Base-by-base conservation (phyloP, 1,140 invertebrate genomes). In the Ooceraea biroi region DNA sequence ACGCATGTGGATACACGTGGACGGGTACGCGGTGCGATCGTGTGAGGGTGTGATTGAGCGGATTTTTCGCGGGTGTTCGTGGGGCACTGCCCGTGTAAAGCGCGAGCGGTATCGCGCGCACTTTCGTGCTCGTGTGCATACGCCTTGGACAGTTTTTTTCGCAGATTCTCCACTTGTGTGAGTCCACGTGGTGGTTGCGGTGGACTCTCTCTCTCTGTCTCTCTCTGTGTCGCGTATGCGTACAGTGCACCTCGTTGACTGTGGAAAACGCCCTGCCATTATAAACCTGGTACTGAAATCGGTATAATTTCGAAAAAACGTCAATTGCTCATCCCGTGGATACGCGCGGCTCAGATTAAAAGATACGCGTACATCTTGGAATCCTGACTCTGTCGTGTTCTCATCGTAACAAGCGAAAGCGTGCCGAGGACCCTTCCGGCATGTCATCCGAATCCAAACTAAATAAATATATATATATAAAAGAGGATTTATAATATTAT, bases 51-150 rank as follows among this genome's bases (percentile, higher is more conserved):
- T 83, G 78, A 83, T 86, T 83, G 88, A 89, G 88, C 86, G 84
- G 84, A 89, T 86, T 89, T 89, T 89, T 89, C 84, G 86, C 88
- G 88, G 69, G 80, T 89, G 80, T 78, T 77, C 63, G 88, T 88
- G 50, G 25, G 77, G 65, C 57, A 83, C 61, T 58, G 66, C 50
- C 58, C 65, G 76, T 71, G 22, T 80, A 41, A 57, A 65, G 63
- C 86, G 27, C 50, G 48, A 44, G 36, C 50, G 2, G 78, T 73
- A 14, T 74, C 17, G 46, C 65, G 30, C 73, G 36, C n/a, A 30
- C 58, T 19, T 41, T 30, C 77, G 60, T 19, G 44, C 83, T 76
- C 58, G 55, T n/a, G 14, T 71, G 66, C 83, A 66, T 69, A 65
- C 85, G 83, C 86, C 80, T 87, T 88, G 87, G 86, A 89, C 84